Percentiles rank a stretch among this genome's conserved stretches.
These are phyloP conservation scores for Atethmia centrago DNA, from an alignment of 2,888 invertebrate species.

Conservation along the genomic window DNA sequence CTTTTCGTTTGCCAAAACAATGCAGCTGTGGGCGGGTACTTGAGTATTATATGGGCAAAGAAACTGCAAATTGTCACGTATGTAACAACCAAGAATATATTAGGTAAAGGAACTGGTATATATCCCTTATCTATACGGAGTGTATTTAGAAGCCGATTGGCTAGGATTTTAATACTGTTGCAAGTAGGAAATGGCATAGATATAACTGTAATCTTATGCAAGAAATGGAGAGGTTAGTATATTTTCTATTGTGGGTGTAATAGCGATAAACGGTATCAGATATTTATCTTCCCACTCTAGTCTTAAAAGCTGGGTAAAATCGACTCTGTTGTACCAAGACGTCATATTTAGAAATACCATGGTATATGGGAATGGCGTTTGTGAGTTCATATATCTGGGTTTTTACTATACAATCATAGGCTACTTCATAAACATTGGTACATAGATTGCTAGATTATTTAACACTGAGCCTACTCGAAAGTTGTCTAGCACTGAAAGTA, in stretches of 20 bases:
- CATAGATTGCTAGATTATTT: not conserved
- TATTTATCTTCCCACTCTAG: slow-evolving; percentile 29
- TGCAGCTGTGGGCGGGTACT: slow-evolving; percentile 44
- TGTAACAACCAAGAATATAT: slow-evolving; percentile 5
- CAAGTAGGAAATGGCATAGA: not conserved
- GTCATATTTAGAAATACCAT: slow-evolving; percentile 15
- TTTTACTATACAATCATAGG: not conserved
- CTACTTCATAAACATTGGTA: not conserved
- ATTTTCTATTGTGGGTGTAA: slow-evolving; percentile 22
- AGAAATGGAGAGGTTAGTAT: slow-evolving; percentile 6
- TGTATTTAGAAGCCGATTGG: slow-evolving; percentile 9
- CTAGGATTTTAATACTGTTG: not conserved
- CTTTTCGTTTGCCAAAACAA: slow-evolving; percentile 40
- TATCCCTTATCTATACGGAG: slow-evolving; percentile 1
- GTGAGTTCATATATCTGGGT: not conserved
- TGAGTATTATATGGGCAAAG: slow-evolving; percentile 23
- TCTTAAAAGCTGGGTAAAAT: slow-evolving; percentile 21
- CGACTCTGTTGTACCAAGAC: slow-evolving; percentile 14
- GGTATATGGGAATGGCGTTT: slow-evolving; percentile 15
- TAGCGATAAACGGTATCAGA: slow-evolving; percentile 39
- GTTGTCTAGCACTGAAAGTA: not conserved
- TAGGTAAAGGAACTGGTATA: slow-evolving; percentile 10
- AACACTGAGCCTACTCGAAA: not conserved
- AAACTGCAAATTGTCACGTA: slow-evolving; percentile 35
- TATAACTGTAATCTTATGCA: not conserved